Evolutionary conservation across 2,797 vertebrate genomes (phyloP).

Genomic region (Cirrhinus molitorella): DNA sequence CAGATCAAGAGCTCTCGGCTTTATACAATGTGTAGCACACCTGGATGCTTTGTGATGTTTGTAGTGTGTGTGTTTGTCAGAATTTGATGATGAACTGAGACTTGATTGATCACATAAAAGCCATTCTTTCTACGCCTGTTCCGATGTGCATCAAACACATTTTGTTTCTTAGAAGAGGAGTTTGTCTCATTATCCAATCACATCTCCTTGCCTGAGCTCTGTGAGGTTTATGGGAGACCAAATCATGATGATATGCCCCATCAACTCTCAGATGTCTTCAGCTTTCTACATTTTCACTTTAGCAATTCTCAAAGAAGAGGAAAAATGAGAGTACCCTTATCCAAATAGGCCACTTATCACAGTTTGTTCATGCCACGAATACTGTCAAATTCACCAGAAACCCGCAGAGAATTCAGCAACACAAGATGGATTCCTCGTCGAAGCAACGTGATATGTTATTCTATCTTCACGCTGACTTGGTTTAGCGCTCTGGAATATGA

Average conservation of each 20-base stretch:
- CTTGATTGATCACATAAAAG: constrained; percentile 5
- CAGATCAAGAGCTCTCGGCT: not conserved
- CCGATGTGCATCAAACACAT: constrained; percentile 25
- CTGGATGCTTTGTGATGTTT: constrained; percentile 14
- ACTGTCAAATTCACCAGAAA: constrained; percentile 27
- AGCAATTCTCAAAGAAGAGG: constrained; percentile 22
- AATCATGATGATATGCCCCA: constrained; percentile 20
- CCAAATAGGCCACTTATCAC: constrained; percentile 9
- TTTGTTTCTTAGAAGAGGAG: constrained; percentile 37
- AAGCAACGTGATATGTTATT: constrained; percentile 34
- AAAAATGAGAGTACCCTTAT: constrained; percentile 22
- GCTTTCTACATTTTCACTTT: constrained; percentile 37
- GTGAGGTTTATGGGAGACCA: constrained; percentile 25
- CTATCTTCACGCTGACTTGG: constrained; percentile 40
- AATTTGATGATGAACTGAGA: not conserved
- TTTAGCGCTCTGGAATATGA: constrained; percentile 34
- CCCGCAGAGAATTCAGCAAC: constrained; percentile 26
- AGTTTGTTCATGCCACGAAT: constrained; percentile 27
- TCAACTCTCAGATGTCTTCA: constrained; percentile 27
- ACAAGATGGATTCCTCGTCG: constrained; percentile 24
- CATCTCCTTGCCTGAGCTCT: constrained; percentile 4
- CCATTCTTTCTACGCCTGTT: constrained; percentile 21
- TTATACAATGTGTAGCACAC: constrained; percentile 15
- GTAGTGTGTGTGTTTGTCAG: constrained; percentile 14
- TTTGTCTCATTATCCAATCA: constrained; percentile 29